Conservation (phyloP, 2,888 invertebrate species). For the Ischnus inquisitorius region DNA sequence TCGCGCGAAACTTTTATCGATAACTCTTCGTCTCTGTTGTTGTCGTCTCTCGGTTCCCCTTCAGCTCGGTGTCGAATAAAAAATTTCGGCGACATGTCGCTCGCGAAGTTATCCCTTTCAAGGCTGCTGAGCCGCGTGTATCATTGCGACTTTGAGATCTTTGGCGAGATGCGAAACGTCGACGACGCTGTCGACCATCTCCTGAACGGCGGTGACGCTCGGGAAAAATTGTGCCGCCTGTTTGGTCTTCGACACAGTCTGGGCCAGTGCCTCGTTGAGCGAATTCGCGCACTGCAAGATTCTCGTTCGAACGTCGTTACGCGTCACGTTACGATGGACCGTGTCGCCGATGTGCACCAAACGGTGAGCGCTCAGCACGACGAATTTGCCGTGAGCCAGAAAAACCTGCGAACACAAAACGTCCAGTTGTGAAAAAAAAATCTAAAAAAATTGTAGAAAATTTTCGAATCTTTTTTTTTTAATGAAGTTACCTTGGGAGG, state of each 20-base stretch:
- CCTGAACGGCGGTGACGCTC: slow-evolving; percentile 95
- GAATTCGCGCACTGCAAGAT: slow-evolving; percentile 92
- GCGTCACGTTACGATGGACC: slow-evolving; percentile 93
- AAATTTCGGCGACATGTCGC: not conserved
- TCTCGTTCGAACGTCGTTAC: slow-evolving; percentile 90
- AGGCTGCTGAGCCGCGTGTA: slow-evolving; percentile 89
- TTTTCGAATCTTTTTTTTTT: no score
- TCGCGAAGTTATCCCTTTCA: slow-evolving; percentile 72
- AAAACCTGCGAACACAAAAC: slow-evolving; percentile 86
- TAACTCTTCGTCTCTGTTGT: not conserved
- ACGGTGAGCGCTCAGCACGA: slow-evolving; percentile 97
- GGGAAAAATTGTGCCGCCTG: slow-evolving; percentile 97
- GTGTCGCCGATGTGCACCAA: slow-evolving; percentile 98
- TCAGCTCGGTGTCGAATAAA: slow-evolving; percentile 7
- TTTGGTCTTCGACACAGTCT: slow-evolving; percentile 95
- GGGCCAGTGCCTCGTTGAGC: slow-evolving; percentile 92
- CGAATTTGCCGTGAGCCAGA: slow-evolving; percentile 97
- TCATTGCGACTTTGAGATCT: slow-evolving; percentile 91
- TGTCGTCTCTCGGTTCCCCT: slow-evolving; percentile 14
- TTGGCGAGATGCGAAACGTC: slow-evolving; percentile 94
- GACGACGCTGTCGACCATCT: slow-evolving; percentile 97
- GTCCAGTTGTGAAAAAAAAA: not conserved
- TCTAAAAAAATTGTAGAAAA: not conserved
- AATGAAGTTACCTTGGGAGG: slow-evolving; percentile 92
- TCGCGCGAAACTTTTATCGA: slow-evolving; percentile 22